Evolutionary conservation across 2,888 invertebrate genomes (phyloP).

Genomic region (Teleiodes luculella): DNA sequence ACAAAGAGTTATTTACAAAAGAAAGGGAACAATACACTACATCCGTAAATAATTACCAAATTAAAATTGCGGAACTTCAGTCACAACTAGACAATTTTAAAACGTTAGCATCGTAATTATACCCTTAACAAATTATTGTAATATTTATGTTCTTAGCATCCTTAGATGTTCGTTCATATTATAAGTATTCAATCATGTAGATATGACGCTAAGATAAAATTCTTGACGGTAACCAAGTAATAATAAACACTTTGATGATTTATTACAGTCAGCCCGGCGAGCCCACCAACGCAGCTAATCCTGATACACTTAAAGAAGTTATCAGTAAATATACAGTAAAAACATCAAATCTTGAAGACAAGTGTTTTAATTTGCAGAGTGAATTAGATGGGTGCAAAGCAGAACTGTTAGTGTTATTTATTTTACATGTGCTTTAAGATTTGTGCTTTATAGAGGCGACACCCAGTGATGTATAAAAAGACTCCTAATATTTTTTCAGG

Average conservation of each 20-base stretch:
- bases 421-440: background rate
- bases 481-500: conserved; percentile 48
- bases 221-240: background rate
- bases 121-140: background rate
- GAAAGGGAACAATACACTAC: conserved; percentile 71
- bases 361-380: conserved; percentile 63
- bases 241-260: conserved; percentile 19
- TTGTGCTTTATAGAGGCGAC: background rate
- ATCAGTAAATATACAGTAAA: conserved; percentile 62
- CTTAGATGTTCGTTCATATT: background rate
- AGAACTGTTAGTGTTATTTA: conserved; percentile 67
- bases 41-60: conserved; percentile 50
- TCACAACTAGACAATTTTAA: conserved; percentile 55
- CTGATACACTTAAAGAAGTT: conserved; percentile 48
- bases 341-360: conserved; percentile 59
- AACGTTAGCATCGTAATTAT: background rate
- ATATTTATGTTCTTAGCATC: no score
- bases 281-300: conserved; percentile 34
- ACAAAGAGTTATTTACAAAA: conserved; percentile 66
- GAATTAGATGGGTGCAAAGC: conserved; percentile 60
- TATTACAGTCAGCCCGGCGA: conserved; percentile 54
- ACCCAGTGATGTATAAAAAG: background rate
- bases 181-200: conserved; percentile 3
- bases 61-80: conserved; percentile 52
- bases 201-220: background rate